Conservation (phyloP, 2,888 invertebrate genomes). For the Chrysotoxum bicinctum region DNA sequence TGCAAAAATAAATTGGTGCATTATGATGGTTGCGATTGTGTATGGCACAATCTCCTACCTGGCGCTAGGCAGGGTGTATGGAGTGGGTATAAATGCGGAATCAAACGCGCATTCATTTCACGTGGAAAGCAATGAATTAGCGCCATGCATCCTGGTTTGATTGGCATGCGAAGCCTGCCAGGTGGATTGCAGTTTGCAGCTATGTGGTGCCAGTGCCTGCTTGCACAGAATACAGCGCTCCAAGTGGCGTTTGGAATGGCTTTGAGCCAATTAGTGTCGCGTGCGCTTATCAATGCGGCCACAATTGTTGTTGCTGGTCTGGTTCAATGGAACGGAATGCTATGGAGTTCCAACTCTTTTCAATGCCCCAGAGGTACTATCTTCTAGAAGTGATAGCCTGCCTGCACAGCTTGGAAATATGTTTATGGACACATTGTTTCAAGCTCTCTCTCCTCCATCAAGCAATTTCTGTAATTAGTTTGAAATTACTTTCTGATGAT, state of each 20-base stretch:
- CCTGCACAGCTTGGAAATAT: conserved; percentile 35
- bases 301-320: conserved; percentile 27
- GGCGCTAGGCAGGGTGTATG: background rate
- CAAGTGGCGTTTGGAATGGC: conserved; percentile 46
- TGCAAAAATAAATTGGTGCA: conserved; percentile 54
- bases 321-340: conserved; percentile 52
- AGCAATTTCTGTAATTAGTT: conserved; percentile 71
- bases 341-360: conserved; percentile 26
- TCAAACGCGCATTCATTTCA: conserved; percentile 32
- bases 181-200: conserved; percentile 56
- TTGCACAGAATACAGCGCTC: conserved; percentile 12
- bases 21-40: conserved; percentile 54
- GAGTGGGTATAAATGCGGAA: background rate
- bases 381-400: conserved; percentile 33
- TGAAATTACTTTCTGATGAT: conserved; percentile 69
- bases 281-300: conserved; percentile 70
- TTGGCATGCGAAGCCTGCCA: conserved; percentile 71
- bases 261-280: conserved; percentile 69
- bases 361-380: conserved; percentile 31
- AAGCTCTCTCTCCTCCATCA: conserved; percentile 28
- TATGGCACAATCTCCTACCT: conserved; percentile 25
- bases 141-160: conserved; percentile 69
- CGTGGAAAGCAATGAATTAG: conserved; percentile 68
- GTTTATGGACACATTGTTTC: conserved; percentile 63
- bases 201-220: background rate